Conservation (phyloP, 2,113 vertebrate genomes). For the Amblyornis subalaris region DNA sequence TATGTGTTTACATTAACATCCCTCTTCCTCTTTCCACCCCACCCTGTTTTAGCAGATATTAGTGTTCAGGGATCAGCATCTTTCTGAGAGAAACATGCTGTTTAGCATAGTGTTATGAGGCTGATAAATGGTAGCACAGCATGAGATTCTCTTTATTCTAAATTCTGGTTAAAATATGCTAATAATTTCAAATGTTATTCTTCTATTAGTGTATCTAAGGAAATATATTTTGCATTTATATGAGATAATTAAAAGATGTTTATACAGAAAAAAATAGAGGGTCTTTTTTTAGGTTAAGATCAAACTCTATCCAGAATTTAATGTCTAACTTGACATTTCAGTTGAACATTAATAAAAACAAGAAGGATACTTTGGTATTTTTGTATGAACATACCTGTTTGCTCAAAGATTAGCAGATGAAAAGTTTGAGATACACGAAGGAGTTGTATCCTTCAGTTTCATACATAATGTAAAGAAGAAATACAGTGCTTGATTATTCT, state of each 20-base stretch:
- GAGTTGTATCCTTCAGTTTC: not conserved
- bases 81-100: not conserved
- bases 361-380: not conserved
- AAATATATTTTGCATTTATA: conserved; percentile 2
- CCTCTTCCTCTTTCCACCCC: fast-evolving
- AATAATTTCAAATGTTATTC: conserved; percentile 36
- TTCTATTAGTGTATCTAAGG: not conserved
- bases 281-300: not conserved
- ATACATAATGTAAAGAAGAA: not conserved
- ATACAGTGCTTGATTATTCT: not conserved
- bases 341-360: not conserved
- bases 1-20: not conserved
- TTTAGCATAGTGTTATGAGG: not conserved
- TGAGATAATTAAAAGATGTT: not conserved
- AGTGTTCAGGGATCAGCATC: not conserved
- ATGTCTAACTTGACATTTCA: not conserved
- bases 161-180: conserved; percentile 16
- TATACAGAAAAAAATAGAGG: not conserved
- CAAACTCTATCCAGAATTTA: not conserved
- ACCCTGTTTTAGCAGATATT: not conserved
- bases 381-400: not conserved
- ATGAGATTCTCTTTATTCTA: not conserved
- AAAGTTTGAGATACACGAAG: not conserved
- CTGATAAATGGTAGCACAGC: not conserved
- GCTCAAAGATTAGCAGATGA: not conserved